Percentiles rank a stretch among this genome's conserved stretches.
phyloP scores from a whole-genome alignment of 2,888 invertebrate species.

The Drosophila helvetica region DNA sequence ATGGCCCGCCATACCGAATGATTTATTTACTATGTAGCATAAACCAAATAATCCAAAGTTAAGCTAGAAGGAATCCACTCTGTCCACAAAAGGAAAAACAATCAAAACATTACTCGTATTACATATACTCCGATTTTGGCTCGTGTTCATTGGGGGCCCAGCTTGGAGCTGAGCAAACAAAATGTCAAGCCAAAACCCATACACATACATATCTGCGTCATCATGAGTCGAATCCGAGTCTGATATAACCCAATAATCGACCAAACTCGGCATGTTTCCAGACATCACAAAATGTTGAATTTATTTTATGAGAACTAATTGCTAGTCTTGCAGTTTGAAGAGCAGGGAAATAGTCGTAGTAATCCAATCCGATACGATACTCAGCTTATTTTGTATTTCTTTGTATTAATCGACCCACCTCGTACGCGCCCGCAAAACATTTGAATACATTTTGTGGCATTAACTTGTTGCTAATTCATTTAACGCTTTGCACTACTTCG shows the following conservation, averaged over 20 bases:
- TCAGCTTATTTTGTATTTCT: constrained; percentile 28
- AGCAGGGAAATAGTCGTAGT: constrained; percentile 2
- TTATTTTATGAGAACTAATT: constrained; percentile 19
- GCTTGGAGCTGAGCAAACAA: constrained; percentile 21
- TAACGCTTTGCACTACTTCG: constrained; percentile 77
- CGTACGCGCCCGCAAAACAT: constrained; percentile 9
- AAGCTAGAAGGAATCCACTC: not conserved
- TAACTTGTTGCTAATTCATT: constrained; percentile 73
- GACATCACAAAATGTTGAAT: constrained; percentile 26
- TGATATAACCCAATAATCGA: constrained; percentile 14
- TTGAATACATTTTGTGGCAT: constrained; percentile 46
- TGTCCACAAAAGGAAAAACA: no score
- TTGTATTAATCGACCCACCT: constrained; percentile 36
- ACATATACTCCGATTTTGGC: constrained; percentile 3
- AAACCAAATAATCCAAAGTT: not conserved
- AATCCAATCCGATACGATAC: not conserved
- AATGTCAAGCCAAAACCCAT: constrained; percentile 2
- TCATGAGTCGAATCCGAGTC: constrained; percentile 24
- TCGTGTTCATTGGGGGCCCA: constrained; percentile 11
- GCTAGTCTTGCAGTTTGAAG: constrained; percentile 9
- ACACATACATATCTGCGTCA: constrained; percentile 15
- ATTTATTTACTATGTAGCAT: not conserved
- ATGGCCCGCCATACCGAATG: constrained; percentile 35
- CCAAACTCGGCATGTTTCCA: constrained; percentile 16
- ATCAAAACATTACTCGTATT: constrained; percentile 12